Evolutionary conservation across 2,113 vertebrate genomes (phyloP), one percentile per base, ranked within the genome.

Genomic region (Carassius carassius): DNA sequence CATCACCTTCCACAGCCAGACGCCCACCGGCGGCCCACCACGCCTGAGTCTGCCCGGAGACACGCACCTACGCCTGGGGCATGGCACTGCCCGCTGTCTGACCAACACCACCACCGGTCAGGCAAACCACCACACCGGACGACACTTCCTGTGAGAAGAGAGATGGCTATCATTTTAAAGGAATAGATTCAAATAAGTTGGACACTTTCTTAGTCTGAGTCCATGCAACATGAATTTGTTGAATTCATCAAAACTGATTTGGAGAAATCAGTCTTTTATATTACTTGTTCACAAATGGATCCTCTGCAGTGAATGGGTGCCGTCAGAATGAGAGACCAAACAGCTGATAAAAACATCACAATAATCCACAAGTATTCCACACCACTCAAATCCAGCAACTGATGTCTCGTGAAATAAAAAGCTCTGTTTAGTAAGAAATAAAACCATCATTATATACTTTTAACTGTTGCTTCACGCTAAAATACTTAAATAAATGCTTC

Each of bases 1-100:
- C 98, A 99, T 99, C 94, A 91, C 93, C 88, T 65, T 41, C 90
- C 10, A 65, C 35, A 49, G 86, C 86, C 75, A 78, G 74, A 77
- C 4, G 74, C 74, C 49, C 74, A 51, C 74, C 49, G 37, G 75
- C 84, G 83, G 17, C 41, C 86, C 60, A 75, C 54, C 84, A 51
- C 35, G 72, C 83, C 79, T 51, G 75, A 75, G 69, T 60, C 78
- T 70, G 81, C 73, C 60, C 37, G 49, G 41, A 49, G 37, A 82
- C 63, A n/a, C 41, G 12, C 86, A 85, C 90, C 93, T 91, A 94
- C 91, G 89, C 91, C 79, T 89, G 89, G 88, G 83, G 78, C 94
- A 94, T 94, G 90, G 84, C 90, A 82, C 85, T 54, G 11, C 32
- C 80, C 72, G 3, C 82, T 67, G 62, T 81, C 78, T 37, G 1